Percentiles rank a stretch among this genome's conserved stretches.
Conservation (phyloP, 2,888 invertebrate genomes). For the Creontiades dilutus region DNA sequence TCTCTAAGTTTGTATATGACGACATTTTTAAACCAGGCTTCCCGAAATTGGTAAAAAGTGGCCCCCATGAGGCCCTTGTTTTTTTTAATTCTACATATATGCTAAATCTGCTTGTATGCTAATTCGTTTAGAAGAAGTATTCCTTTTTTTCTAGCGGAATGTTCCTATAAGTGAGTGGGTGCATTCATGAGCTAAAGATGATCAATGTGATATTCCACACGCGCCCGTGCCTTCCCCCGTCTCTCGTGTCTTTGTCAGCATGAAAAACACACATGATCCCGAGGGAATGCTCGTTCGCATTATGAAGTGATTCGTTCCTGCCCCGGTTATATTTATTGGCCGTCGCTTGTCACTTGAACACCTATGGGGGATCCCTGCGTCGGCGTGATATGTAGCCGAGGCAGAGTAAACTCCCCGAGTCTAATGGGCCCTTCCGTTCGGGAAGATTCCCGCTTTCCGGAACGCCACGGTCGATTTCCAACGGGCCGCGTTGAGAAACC, state of each 20-base stretch:
- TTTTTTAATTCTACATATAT: too few species aligned
- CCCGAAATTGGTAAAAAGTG: too few species aligned
- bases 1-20: too few species aligned
- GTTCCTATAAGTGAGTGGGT: neutral
- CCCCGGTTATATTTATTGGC: constrained; percentile 8
- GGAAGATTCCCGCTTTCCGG: constrained; percentile 21
- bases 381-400: constrained; percentile 17
- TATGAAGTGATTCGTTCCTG: constrained; percentile 27
- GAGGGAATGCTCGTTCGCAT: constrained; percentile 25
- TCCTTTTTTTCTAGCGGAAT: neutral
- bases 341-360: constrained; percentile 18
- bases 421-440: constrained; percentile 27
- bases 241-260: neutral
- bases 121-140: too few species aligned
- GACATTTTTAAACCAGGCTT: too few species aligned
- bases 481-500: neutral
- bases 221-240: neutral
- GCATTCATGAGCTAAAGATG: neutral
- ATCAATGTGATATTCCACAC: neutral
- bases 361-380: neutral
- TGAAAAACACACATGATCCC: constrained; percentile 29
- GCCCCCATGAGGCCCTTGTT: too few species aligned
- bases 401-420: neutral
- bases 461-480: constrained; percentile 21
- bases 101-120: too few species aligned